Base-by-base conservation (phyloP, 2,797 vertebrate genomes). In the Oceanodroma leucorhoa region DNA sequence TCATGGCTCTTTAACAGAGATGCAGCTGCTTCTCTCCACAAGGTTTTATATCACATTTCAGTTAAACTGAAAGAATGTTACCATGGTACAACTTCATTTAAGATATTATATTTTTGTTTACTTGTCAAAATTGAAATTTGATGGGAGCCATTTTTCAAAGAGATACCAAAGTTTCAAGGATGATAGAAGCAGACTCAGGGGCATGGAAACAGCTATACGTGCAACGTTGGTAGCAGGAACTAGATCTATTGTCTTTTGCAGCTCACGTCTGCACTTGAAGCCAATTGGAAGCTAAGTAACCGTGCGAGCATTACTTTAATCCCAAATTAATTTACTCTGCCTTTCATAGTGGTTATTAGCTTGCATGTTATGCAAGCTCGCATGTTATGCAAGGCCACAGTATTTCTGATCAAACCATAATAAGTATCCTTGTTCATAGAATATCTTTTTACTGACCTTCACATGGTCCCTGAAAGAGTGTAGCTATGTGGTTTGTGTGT, bases 1-100 rank as follows among this genome's bases (percentile, higher is more conserved):
- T 97, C 91, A 93, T 91, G 18, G 22, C 29, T 50, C 4, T 89
- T 92, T 94, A 91, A 91, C 53, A 92, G 89, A 91, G 72, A 76
- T 83, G 76, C 51, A 95, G 65, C n/a, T 95, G 26, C 45, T 32
- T 88, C 51, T 75, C 65, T 67, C 66, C 16, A 27, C 17, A 70
- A 81, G 61, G 27, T 38, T 83, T 90, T 51, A 20, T 50, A 43
- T 32, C 30, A 91, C 34, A 65, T 82, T 84, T 78, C 41, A 70
- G 18, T 58, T 85, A 91, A 96, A 91, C 7, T 79, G 46, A 54
- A 81, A 86, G 30, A 86, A 70, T 41, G 10, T 45, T 91, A 51
- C 34, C 60, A 70, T 45, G 54, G 55, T 82, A 41, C 21, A 65
- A 61, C 50, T 81, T 73, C 38, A 70, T 76, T 58, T 50, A 51